These are phyloP conservation scores for Yponomeuta malinellus DNA, from an alignment of 2,888 invertebrate genomes.

Conservation along the genomic window DNA sequence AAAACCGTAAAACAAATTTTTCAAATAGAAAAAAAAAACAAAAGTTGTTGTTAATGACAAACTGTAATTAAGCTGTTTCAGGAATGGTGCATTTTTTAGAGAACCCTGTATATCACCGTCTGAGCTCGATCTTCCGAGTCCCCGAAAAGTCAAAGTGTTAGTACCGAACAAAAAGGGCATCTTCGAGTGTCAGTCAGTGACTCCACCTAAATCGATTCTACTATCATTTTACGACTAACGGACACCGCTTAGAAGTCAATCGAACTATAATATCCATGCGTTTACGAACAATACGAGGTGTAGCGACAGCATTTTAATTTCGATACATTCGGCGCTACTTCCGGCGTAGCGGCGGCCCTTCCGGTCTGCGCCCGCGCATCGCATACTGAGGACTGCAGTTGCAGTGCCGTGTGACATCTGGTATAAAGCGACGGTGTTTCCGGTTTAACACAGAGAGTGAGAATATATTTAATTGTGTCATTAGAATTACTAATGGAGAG, in stretches of 20 bases:
- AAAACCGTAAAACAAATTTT: no score
- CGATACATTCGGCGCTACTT: background rate
- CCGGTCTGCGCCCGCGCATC: constrained; percentile 5
- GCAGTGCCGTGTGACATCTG: background rate
- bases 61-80: no score
- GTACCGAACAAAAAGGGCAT: no score
- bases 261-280: background rate
- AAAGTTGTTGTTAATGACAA: no score
- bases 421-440: background rate
- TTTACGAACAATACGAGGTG: constrained; percentile 1
- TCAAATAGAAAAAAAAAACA: no score
- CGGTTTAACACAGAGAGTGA: background rate
- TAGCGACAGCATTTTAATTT: constrained; percentile 3
- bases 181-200: background rate
- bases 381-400: background rate
- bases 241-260: background rate
- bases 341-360: background rate
- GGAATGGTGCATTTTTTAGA: no score
- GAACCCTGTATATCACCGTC: no score
- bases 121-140: no score
- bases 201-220: background rate
- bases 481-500: no score
- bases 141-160: no score
- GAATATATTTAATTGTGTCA: no score
- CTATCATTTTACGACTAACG: background rate